These are phyloP conservation scores for Notechis scutatus DNA, from an alignment of 2,113 vertebrate genomes.

Conservation along the genomic window DNA sequence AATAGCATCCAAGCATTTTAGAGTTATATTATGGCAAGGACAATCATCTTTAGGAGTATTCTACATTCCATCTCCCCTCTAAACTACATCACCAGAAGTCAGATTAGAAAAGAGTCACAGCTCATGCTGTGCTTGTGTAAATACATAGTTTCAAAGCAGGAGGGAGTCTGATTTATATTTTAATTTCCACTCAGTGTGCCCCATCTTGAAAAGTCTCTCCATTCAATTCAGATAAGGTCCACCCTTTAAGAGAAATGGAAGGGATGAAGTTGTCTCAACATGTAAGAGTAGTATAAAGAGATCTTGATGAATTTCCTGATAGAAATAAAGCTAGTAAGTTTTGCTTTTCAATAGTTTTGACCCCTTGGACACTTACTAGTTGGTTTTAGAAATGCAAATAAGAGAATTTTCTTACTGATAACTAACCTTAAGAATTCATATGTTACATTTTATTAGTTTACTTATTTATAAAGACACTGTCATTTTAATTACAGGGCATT, in stretches of 20 bases:
- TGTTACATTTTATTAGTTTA: conserved; percentile 42
- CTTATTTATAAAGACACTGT: conserved; percentile 35
- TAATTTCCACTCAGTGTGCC: not conserved
- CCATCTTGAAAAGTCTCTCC: not conserved
- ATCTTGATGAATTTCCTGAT: not conserved
- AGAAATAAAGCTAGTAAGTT: not conserved
- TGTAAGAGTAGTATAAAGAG: not conserved
- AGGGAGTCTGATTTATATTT: not conserved
- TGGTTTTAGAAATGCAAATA: not conserved
- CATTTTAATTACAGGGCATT: conserved; percentile 36
- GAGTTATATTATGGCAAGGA: not conserved
- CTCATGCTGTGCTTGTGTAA: not conserved
- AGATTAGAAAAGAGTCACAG: not conserved
- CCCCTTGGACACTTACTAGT: not conserved
- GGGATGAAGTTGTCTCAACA: not conserved
- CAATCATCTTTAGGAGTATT: not conserved
- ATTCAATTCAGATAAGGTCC: not conserved
- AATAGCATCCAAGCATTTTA: not conserved
- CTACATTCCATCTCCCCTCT: not conserved
- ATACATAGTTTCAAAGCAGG: not conserved
- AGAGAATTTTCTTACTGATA: not conserved
- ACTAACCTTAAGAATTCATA: conserved; percentile 3
- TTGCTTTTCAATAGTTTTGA: not conserved
- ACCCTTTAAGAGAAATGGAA: not conserved
- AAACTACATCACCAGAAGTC: not conserved